Evolutionary conservation across 2,113 vertebrate species (phyloP).

Genomic region (Microtus ochrogaster): DNA sequence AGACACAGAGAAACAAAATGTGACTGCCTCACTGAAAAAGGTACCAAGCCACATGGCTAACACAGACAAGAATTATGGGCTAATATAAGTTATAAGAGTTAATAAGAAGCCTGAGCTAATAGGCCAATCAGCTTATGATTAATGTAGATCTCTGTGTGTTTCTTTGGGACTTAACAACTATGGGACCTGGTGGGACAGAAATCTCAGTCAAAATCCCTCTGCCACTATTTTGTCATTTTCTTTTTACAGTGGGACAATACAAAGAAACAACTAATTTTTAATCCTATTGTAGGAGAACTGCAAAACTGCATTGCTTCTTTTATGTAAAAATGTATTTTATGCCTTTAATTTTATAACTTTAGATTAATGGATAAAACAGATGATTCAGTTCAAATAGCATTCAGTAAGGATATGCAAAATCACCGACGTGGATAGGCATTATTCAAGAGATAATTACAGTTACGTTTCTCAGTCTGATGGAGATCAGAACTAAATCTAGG

Average conservation of each 20-base stretch:
- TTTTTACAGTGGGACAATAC: neutral
- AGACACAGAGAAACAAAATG: too few relatives aligned
- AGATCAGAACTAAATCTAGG: slow-evolving; percentile 3
- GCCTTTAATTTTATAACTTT: neutral
- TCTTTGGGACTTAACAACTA: too few relatives aligned
- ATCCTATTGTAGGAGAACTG: neutral
- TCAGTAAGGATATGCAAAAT: neutral
- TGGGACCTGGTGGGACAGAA: too few relatives aligned
- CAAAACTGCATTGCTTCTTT: neutral
- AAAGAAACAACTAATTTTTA: neutral
- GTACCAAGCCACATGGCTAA: too few relatives aligned
- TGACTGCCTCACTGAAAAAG: too few relatives aligned
- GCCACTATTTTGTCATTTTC: slow-evolving; percentile 32
- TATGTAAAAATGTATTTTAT: neutral
- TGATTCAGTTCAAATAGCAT: slow-evolving; percentile 7
- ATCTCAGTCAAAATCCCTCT: neutral
- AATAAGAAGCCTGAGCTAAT: too few relatives aligned
- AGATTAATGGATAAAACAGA: neutral
- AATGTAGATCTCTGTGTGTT: too few relatives aligned
- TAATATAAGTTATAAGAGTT: too few relatives aligned
- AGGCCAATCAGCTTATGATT: too few relatives aligned
- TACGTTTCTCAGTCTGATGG: neutral
- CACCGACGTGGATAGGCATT: neutral
- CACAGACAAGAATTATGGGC: too few relatives aligned
- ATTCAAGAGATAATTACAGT: neutral